Evolutionary conservation across 2,888 invertebrate species (phyloP), one percentile per base, ranked within the genome.

Genomic region (Caenorhabditis sinica): DNA sequence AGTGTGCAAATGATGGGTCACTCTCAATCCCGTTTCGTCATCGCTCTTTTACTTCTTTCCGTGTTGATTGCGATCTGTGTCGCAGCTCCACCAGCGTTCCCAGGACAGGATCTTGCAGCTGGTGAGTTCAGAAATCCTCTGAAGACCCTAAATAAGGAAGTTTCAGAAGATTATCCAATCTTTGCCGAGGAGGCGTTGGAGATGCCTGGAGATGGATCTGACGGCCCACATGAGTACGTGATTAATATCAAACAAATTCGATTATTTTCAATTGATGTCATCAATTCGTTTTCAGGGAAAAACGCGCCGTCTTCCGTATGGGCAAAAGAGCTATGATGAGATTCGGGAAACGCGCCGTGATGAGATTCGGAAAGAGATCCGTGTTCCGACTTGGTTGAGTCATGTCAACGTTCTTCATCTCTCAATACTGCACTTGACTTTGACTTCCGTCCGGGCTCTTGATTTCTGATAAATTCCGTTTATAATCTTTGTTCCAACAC

Each of bases 291-390:
- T 84, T 33, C 66, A 68, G 81, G 15, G 60, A 80, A 28, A 84
- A 84, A 40, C 74, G 80, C 25, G 80, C 84, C 20, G 80, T 85
- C 15, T 73, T 86, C 45, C 74, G 83, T 17, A 80, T 86, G 81
- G 86, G 85, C 20, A 89, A 89, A 43, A 72, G 89, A 61, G 88
- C 88, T 0, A 72, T 87, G 68, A 84, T 89, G 87, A 72, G 89
- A 65, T 77, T 89, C 30, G 89, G 89, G 1, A 89, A 89, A 72
- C 75, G 89, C 56, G 88, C 87, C 4, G 76, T 87, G 74, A 84
- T 89, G 84, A 75, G 89, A 60, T 80, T 89, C 25, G 89, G 89
- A 76, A 86, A 88, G 65, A 53, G 87, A 74, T 82, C 87, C 9
- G 76, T 86, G 51, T 77, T 87, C 73, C 79, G 87, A 83, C 83